Percentiles rank a stretch among this genome's conserved stretches.
Evolutionary conservation across 2,113 vertebrate genomes (phyloP).

Genomic region (Hydrochoerus hydrochaeris): DNA sequence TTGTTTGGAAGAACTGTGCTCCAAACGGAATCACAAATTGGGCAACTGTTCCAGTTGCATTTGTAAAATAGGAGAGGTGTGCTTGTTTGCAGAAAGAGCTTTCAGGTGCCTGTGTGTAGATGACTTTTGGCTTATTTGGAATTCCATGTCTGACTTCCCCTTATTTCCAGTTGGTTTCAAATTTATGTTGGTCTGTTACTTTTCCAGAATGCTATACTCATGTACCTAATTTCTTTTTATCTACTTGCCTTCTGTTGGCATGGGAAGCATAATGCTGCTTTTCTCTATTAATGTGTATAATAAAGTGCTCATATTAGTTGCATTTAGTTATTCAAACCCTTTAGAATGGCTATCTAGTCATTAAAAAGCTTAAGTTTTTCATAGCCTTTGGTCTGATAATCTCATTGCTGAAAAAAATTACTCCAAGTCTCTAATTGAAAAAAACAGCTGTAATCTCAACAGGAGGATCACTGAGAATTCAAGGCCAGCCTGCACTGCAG

Average conservation of each 20-base stretch:
- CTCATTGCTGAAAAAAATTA: constrained; percentile 1
- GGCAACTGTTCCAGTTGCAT: not conserved
- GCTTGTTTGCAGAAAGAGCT: not conserved
- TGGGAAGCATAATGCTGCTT: not conserved
- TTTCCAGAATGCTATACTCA: constrained; percentile 14
- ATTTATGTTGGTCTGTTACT: not conserved
- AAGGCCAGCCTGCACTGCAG: not conserved
- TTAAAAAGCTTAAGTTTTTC: not conserved
- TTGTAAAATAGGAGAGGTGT: not conserved
- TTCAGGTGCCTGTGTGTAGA: not conserved
- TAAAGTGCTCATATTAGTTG: constrained; percentile 15
- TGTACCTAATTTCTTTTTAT: constrained; percentile 16
- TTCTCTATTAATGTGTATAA: constrained; percentile 9
- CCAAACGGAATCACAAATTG: not conserved
- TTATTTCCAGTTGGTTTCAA: not conserved
- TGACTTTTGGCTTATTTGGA: not conserved
- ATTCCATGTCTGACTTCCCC: not conserved
- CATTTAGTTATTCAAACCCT: constrained; percentile 39
- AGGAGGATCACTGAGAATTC: not conserved
- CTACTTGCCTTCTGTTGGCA: not conserved
- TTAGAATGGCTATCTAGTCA: not conserved
- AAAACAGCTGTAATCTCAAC: not conserved
- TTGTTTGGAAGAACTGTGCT: not conserved
- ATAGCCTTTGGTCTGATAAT: constrained; percentile 47
- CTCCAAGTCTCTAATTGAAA: constrained; percentile 12